These are phyloP conservation scores for Hybos culiciformis DNA, from an alignment of 2,888 invertebrate genomes.

Conservation along the genomic window DNA sequence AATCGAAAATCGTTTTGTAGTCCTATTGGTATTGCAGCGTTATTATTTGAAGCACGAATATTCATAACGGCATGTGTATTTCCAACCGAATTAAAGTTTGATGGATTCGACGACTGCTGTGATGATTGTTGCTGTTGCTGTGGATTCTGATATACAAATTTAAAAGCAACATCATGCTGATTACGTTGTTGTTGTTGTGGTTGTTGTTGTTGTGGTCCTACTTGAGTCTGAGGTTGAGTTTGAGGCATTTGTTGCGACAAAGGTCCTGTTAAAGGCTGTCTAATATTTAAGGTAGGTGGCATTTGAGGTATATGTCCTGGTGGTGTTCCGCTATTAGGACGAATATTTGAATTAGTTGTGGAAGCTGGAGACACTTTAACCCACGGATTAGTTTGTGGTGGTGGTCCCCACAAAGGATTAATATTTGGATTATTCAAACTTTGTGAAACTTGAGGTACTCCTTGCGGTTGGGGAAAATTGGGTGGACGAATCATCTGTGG, in stretches of 20 bases:
- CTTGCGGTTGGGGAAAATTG: no score
- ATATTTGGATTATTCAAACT: slow-evolving; percentile 35
- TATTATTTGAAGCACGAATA: no score
- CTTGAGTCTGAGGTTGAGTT: slow-evolving; percentile 8
- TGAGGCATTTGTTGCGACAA: slow-evolving; percentile 10
- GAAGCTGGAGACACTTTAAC: slow-evolving; percentile 28
- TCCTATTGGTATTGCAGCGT: background rate
- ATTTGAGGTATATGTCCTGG: slow-evolving; percentile 7
- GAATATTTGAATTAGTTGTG: slow-evolving; percentile 11
- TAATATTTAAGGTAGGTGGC: background rate
- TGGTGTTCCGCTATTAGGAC: slow-evolving; percentile 12
- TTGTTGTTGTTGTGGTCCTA: slow-evolving; percentile 15
- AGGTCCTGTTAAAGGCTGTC: slow-evolving; percentile 1
- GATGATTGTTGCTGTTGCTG: slow-evolving; percentile 24
- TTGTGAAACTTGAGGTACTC: slow-evolving; percentile 19
- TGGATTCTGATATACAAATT: slow-evolving; percentile 25
- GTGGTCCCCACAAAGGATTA: slow-evolving; percentile 33
- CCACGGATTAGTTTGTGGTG: slow-evolving; percentile 35
- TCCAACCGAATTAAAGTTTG: slow-evolving; percentile 15
- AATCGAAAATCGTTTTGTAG: slow-evolving; percentile 15
- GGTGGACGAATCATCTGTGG: slow-evolving; percentile 20
- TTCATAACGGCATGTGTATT: slow-evolving; percentile 19
- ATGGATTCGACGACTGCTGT: slow-evolving; percentile 8
- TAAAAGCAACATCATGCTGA: slow-evolving; percentile 14
- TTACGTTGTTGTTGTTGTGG: slow-evolving; percentile 19